Conservation (phyloP, 2,888 invertebrate species). For the Cosmia trapezina region DNA sequence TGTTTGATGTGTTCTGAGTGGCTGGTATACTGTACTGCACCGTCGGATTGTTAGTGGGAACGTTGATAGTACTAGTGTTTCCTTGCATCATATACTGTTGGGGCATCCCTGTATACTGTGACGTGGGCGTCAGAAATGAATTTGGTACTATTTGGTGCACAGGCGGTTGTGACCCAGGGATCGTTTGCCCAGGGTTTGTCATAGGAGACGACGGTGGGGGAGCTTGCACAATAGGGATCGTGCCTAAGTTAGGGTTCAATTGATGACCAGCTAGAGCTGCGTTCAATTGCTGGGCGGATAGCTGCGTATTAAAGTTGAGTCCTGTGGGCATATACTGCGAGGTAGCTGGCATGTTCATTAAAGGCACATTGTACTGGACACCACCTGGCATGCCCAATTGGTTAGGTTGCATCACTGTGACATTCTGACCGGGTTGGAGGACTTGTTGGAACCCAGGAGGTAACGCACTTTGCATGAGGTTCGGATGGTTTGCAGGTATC, state of each 20-base stretch:
- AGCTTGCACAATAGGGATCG: constrained; percentile 85
- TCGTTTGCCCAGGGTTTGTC: constrained; percentile 72
- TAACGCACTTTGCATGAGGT: constrained; percentile 79
- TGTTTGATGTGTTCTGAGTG: constrained; percentile 76
- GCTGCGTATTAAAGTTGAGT: constrained; percentile 83
- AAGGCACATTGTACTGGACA: constrained; percentile 85
- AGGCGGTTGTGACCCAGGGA: constrained; percentile 78
- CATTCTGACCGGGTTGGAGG: constrained; percentile 84
- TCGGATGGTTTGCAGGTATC: constrained; percentile 86
- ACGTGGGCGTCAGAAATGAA: constrained; percentile 82
- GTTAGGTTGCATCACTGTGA: constrained; percentile 87
- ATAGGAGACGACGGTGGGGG: constrained; percentile 80
- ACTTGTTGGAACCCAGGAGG: constrained; percentile 84
- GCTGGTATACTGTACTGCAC: constrained; percentile 82
- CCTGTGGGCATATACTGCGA: constrained; percentile 85
- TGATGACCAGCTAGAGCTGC: constrained; percentile 85
- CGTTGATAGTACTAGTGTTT: constrained; percentile 76
- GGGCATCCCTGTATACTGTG: constrained; percentile 81
- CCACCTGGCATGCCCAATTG: constrained; percentile 84
- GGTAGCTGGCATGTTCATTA: constrained; percentile 85
- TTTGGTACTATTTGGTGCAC: constrained; percentile 83
- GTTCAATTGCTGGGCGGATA: constrained; percentile 86
- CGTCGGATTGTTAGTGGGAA: constrained; percentile 77
- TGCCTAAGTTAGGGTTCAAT: constrained; percentile 80
- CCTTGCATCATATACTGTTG: constrained; percentile 86